Evolutionary conservation across 2,888 invertebrate species (phyloP), one percentile per base, ranked within the genome.

Genomic region (Polietes domitor): DNA sequence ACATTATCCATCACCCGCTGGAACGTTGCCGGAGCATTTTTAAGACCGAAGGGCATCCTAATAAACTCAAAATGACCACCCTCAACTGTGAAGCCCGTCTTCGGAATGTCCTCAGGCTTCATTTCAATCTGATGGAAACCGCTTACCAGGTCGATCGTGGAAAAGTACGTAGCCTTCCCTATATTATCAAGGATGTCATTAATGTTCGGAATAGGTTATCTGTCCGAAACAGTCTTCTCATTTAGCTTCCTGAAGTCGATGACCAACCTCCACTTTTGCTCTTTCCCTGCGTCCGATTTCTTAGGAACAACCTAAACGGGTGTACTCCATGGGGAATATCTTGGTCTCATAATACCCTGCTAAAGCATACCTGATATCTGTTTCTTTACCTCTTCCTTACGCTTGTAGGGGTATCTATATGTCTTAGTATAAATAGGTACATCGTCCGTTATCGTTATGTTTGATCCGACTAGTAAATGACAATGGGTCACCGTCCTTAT

Each of bases 121-220:
- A 71, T 77, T 15, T 77, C 71, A 3, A 63, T 72, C 21, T 72
- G 53, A n/a, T 71, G 71, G 24, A 73, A 68, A 7, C 72, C 73
- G 5, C 65, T 79, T 0, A 41, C 78, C 1, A 71, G 41, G 12
- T 73, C 78, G 0, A 79, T n/a, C 9, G 77, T 72, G 2, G 73
- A 26, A 15, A 73, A 78, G 17, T 78, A 78, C 37, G 65, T 37
- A 12, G 63, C 43, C 19, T 10, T 61, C 1, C 63, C 61, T 1
- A 77, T 15, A 28, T 70, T 70, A 1, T 76, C 55, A 1, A 73
- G 15, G 12, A 58, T 73, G 17, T 73, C 73, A n/a, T n/a, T n/a
- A n/a, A n/a, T n/a, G n/a, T n/a, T n/a, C n/a, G n/a, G n/a, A n/a
- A n/a, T n/a, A n/a, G 3, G 58, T 17, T 77, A 77, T 9, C 26